Base-by-base conservation (phyloP, 37 sponge, comb jelly and placozoan species). In the Aplysina aerophoba region DNA sequence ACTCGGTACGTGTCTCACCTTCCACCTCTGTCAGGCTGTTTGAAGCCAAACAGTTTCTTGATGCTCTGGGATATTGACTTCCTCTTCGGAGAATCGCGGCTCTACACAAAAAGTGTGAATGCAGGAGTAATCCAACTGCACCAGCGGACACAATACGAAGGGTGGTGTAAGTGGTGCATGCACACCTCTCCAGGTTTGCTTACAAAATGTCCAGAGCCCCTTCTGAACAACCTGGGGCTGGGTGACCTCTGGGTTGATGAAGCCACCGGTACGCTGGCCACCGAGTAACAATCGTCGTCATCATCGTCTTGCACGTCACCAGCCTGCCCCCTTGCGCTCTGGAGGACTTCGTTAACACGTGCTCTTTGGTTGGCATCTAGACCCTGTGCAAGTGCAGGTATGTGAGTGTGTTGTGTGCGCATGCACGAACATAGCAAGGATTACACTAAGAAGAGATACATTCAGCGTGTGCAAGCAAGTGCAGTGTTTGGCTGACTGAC, bases 341-440 rank as follows among this genome's bases (percentile, higher is more conserved):
- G 38, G n/a, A 75, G 54, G n/a, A 75, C 78, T 36, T 75, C 24
- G 50, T 75, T 44, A 30, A 75, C 78, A 17, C 39, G 22, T 17
- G 44, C 78, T 22, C 12, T 75, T 44, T 75, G 78, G 16, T 75
- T 25, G 19, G 78, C 22, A 41, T 75, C 53, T 19, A 86, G 54
- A 80, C 92, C 28, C 86, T 82, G 19, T 53, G 56, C 65, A 64
- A 1, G 87, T 79, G 88, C 87, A 81, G 56, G 63, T 33, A 44
- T 8, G 54, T 63, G 34, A 0, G 59, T 71, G 54, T 73, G 31
- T 84, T 72, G 57, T 80, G 57, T 80, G 30, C 36, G 84, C 55
- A 50, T 84, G 73, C 24, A 41, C 22, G 13, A 24, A 25, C 0
- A 16, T 11, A 14, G 31, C 0, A 57, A 16, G 54, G 0, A 37